These are phyloP conservation scores for Mnemiopsis leidyi DNA, from an alignment of 37 sponge, comb jelly and placozoan species.

Conservation along the genomic window DNA sequence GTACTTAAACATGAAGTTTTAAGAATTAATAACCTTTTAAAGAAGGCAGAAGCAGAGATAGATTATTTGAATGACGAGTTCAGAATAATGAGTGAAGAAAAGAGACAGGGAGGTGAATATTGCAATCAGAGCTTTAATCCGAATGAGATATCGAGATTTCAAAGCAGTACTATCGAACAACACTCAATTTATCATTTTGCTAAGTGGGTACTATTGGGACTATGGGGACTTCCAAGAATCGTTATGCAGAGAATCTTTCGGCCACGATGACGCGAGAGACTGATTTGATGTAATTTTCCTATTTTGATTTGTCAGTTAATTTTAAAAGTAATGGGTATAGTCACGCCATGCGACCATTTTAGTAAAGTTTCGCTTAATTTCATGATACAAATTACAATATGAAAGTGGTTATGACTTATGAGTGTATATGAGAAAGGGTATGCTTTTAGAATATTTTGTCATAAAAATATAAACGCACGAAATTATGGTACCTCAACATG, in stretches of 20 bases:
- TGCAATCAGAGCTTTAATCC: not conserved
- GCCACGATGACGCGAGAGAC: too few relatives aligned
- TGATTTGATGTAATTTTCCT: too few relatives aligned
- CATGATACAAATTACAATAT: too few relatives aligned
- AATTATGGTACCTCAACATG: too few relatives aligned
- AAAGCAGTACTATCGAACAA: not conserved
- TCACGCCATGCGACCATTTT: too few relatives aligned
- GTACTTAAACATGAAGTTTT: not conserved
- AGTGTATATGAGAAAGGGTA: too few relatives aligned
- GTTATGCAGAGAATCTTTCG: not conserved
- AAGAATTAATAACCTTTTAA: not conserved
- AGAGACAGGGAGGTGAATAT: not conserved
- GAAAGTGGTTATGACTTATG: too few relatives aligned
- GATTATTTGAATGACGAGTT: conserved; percentile 36
- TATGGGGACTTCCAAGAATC: not conserved
- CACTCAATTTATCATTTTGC: not conserved
- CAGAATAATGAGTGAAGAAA: not conserved
- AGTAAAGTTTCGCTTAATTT: too few relatives aligned
- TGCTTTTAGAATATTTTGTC: too few relatives aligned
- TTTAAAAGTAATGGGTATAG: too few relatives aligned
- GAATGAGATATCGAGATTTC: not conserved
- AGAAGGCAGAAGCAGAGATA: not conserved
- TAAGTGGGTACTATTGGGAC: not conserved
- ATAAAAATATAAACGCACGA: too few relatives aligned
- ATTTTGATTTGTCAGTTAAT: too few relatives aligned